phyloP scores from a whole-genome alignment of 53 echinoderm and acorn worm genomes.

The Henricia sp. region DNA sequence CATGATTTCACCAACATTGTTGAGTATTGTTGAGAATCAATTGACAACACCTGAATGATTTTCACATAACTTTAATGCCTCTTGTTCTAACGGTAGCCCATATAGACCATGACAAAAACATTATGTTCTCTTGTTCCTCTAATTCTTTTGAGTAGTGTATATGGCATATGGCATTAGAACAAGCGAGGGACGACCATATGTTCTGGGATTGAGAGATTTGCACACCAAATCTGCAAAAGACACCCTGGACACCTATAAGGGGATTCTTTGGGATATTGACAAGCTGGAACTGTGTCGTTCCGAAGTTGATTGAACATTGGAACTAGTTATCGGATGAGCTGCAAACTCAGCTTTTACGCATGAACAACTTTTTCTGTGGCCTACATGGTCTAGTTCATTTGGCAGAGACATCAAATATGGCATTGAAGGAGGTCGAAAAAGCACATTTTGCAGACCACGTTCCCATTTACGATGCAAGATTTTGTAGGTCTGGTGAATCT shows the following conservation, averaged over 20 bases:
- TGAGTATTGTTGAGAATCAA: too few species aligned
- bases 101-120: too few species aligned
- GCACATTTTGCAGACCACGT: slow-evolving; percentile 47
- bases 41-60: too few species aligned
- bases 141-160: too few species aligned
- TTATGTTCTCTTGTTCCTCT: too few species aligned
- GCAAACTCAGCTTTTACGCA: slow-evolving; percentile 35
- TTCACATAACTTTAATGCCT: too few species aligned
- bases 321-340: slow-evolving; percentile 17
- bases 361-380: slow-evolving; percentile 71
- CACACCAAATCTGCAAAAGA: slow-evolving; percentile 54
- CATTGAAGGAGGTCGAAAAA: slow-evolving; percentile 51
- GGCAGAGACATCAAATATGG: slow-evolving; percentile 50
- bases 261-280: slow-evolving; percentile 64
- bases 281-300: slow-evolving; percentile 3
- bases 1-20: too few species aligned
- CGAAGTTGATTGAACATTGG: slow-evolving; percentile 6
- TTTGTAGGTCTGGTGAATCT: slow-evolving; percentile 47
- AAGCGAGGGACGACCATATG: slow-evolving; percentile 53
- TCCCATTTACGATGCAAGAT: slow-evolving; percentile 59
- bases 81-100: too few species aligned
- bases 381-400: slow-evolving; percentile 65
- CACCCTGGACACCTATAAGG: slow-evolving; percentile 53
- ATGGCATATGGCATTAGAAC: slow-evolving; percentile 46
- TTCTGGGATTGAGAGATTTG: slow-evolving; percentile 36